A percentile compares a stretch with the other conserved stretches of the same genome.
phyloP scores from a whole-genome alignment of 2,113 vertebrate species.

The Cheilinus undulatus region DNA sequence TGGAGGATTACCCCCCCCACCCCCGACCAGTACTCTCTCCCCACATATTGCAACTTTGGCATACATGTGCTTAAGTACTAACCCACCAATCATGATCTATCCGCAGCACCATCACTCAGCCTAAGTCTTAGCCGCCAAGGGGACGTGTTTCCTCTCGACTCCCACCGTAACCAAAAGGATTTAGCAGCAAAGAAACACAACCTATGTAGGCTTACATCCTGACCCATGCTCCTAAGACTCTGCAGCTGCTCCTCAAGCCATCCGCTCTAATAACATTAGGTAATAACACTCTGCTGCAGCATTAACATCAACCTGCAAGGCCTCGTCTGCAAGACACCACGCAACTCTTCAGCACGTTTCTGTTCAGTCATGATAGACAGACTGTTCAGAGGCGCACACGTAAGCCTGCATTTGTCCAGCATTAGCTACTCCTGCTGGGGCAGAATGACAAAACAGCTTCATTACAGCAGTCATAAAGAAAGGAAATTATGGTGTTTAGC shows the following conservation, averaged over 20 bases:
- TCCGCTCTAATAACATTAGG: conserved; percentile 10
- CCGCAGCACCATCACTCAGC: conserved; percentile 52
- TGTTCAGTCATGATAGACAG: background rate
- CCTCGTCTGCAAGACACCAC: background rate
- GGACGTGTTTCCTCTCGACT: conserved; percentile 62
- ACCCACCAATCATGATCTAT: conserved; percentile 59
- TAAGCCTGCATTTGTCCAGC: background rate
- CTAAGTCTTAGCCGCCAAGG: conserved; percentile 47
- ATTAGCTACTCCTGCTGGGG: too few relatives aligned
- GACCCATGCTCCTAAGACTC: conserved; percentile 29
- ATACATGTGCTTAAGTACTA: conserved; percentile 63
- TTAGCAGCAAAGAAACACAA: conserved; percentile 57
- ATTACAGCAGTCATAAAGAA: too few relatives aligned
- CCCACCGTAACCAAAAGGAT: conserved; percentile 47
- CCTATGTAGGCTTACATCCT: conserved; percentile 42
- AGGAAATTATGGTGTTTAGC: too few relatives aligned
- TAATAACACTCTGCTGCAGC: conserved; percentile 12
- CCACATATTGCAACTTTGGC: conserved; percentile 56
- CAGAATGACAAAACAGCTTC: too few relatives aligned
- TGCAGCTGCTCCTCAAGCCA: conserved; percentile 12
- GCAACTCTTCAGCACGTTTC: too few relatives aligned
- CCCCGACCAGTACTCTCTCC: conserved; percentile 50
- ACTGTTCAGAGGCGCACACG: too few relatives aligned
- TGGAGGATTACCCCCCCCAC: conserved; percentile 73
- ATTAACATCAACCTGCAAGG: conserved; percentile 11